Percentiles rank a stretch among this genome's conserved stretches.
These are phyloP conservation scores for Saccopteryx leptura DNA, from an alignment of 2,113 vertebrate species.

Conservation along the genomic window DNA sequence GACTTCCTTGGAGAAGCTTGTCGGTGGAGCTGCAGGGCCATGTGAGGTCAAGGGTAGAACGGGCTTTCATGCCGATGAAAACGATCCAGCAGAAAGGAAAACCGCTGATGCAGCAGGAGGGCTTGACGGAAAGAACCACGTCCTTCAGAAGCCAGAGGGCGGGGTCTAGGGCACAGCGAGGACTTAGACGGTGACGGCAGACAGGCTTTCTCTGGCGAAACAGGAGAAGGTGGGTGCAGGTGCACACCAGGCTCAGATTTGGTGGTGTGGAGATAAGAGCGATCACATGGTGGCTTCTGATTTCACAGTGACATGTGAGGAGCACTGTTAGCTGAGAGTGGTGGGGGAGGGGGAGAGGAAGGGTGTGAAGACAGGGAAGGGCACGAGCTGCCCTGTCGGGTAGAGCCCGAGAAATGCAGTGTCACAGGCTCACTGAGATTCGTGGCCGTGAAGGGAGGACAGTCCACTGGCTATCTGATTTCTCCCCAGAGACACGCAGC, in stretches of 20 bases:
- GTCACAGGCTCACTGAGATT: background rate
- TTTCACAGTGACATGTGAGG: background rate
- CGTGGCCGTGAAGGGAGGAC: background rate
- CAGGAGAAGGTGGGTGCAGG: background rate
- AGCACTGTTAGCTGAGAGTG: background rate
- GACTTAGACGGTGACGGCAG: background rate
- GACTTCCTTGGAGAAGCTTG: background rate
- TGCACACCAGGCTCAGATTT: background rate
- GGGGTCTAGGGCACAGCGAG: background rate
- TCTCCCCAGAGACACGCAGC: background rate
- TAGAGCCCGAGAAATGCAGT: background rate
- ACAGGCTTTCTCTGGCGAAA: background rate
- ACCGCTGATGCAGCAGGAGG: background rate
- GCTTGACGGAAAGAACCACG: background rate
- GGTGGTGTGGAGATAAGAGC: background rate
- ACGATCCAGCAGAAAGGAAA: background rate
- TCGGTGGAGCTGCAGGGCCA: background rate
- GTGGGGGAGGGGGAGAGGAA: background rate
- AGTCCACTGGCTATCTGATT: background rate
- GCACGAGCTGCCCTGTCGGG: background rate
- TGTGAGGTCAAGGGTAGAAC: background rate
- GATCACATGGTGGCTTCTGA: background rate
- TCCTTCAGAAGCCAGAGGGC: background rate
- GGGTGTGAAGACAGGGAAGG: background rate
- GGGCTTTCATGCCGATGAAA: background rate